phyloP scores from a whole-genome alignment of 1,140 invertebrate species.

The Oedothorax gibbosus region DNA sequence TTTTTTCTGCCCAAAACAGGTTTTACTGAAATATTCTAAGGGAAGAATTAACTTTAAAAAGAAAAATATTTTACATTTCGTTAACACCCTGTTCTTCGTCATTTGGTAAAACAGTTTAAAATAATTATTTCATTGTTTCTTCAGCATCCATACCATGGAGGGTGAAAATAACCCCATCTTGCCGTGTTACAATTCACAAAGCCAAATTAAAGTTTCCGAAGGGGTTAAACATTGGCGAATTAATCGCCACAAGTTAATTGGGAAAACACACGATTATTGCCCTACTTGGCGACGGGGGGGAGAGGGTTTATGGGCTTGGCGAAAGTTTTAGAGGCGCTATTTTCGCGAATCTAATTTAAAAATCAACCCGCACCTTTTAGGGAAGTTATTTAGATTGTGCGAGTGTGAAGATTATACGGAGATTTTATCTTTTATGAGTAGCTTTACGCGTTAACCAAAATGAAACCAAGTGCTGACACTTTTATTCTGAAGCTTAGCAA shows the following conservation, averaged over 20 bases:
- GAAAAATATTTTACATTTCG: too few species aligned
- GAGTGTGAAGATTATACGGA: constrained; percentile 1
- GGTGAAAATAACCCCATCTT: constrained; percentile 11
- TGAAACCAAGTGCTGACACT: too few species aligned
- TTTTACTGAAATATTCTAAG: too few species aligned
- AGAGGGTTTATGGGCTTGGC: constrained; percentile 14
- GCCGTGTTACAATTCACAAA: constrained; percentile 16
- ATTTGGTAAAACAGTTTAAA: too few species aligned
- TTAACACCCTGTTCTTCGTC: too few species aligned
- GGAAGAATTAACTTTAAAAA: too few species aligned
- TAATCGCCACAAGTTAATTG: constrained; percentile 25
- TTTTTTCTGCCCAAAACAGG: too few species aligned
- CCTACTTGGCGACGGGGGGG: not conserved
- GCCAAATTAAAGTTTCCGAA: constrained; percentile 20
- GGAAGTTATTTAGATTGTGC: constrained; percentile 22
- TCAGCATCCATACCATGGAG: not conserved
- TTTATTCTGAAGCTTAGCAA: too few species aligned
- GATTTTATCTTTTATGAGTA: too few species aligned
- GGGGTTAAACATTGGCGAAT: constrained; percentile 27
- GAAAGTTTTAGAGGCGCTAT: constrained; percentile 4
- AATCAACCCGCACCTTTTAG: constrained; percentile 1
- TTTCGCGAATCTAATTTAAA: constrained; percentile 4
- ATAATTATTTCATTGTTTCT: too few species aligned
- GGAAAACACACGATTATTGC: constrained; percentile 29
- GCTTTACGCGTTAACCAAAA: too few species aligned